Percentiles rank a stretch among this genome's conserved stretches.
Evolutionary conservation across 2,113 vertebrate genomes (phyloP).

Genomic region (Bungarus multicinctus): DNA sequence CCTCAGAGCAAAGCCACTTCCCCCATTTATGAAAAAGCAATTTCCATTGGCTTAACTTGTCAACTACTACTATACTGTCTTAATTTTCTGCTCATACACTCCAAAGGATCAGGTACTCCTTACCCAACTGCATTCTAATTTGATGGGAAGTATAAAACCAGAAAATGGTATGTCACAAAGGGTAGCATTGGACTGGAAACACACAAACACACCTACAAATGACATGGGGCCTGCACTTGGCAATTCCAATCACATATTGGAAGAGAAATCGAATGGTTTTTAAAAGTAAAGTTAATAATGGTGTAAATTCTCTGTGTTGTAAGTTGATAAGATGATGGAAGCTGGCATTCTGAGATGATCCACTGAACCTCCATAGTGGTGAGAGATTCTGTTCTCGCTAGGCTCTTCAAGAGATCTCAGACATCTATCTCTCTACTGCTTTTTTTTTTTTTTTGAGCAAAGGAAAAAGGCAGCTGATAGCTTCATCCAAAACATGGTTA

Average conservation of each 20-base stretch:
- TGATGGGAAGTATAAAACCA: background rate
- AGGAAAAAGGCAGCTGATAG: background rate
- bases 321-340: background rate
- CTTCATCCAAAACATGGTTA: background rate
- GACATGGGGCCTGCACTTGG: background rate
- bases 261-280: background rate
- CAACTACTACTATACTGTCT: constrained; percentile 3
- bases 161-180: background rate
- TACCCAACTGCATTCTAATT: background rate
- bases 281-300: background rate
- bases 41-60: background rate
- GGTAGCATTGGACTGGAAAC: background rate
- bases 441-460: background rate
- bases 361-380: background rate
- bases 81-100: constrained; percentile 15
- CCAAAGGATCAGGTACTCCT: constrained; percentile 19
- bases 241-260: background rate
- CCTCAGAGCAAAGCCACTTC: background rate
- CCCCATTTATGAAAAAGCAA: background rate
- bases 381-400: background rate
- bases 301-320: background rate
- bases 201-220: background rate
- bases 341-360: fast-evolving
- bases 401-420: background rate
- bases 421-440: background rate